These are phyloP conservation scores for Myripristis murdjan DNA, from an alignment of 2,797 vertebrate species.

Conservation along the genomic window DNA sequence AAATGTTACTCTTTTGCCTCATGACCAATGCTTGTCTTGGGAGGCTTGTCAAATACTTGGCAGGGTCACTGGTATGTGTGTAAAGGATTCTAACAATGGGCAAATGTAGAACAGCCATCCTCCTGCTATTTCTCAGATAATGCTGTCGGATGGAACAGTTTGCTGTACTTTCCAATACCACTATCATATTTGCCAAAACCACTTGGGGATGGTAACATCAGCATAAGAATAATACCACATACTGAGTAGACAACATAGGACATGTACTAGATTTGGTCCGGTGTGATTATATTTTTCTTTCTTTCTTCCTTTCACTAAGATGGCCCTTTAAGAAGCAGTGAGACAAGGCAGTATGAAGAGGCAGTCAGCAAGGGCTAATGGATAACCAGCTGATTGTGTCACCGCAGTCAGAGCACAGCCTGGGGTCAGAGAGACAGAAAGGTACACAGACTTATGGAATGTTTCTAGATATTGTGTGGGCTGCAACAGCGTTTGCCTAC, in stretches of 20 bases:
- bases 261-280: background rate
- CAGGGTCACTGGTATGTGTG: constrained; percentile 1
- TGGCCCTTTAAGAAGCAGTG: constrained; percentile 73
- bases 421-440: constrained; percentile 76
- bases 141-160: background rate
- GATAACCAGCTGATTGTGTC: constrained; percentile 86
- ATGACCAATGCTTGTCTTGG: background rate
- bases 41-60: background rate
- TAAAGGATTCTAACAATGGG: background rate
- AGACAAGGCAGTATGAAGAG: constrained; percentile 70
- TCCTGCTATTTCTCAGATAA: constrained; percentile 1
- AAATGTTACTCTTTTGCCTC: background rate
- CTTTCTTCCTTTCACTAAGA: constrained; percentile 25
- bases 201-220: background rate
- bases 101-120: background rate
- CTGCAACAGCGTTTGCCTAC: constrained; percentile 48
- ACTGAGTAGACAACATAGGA: background rate
- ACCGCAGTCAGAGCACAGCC: constrained; percentile 71
- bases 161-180: background rate
- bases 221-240: background rate
- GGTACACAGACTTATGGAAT: constrained; percentile 72
- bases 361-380: constrained; percentile 79
- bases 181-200: constrained; percentile 8
- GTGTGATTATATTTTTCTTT: no score
- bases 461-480: constrained; percentile 63